phyloP scores from a whole-genome alignment of 2,888 invertebrate species.

The Cloeon dipterum region DNA sequence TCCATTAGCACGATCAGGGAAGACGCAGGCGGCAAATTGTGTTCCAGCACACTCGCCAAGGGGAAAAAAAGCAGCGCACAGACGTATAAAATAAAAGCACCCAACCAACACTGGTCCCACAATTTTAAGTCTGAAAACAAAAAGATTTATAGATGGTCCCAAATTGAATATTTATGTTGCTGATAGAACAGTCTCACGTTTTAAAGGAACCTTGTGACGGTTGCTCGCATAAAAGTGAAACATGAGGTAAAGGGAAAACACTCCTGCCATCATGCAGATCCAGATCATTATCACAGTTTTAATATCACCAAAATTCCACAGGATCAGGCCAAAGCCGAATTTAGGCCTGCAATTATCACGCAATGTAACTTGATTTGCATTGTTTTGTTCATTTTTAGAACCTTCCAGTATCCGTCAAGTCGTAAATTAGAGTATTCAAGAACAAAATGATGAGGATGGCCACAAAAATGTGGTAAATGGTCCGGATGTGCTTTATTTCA shows the following conservation, averaged over 20 bases:
- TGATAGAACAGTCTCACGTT: conserved; percentile 15
- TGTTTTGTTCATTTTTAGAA: conserved; percentile 22
- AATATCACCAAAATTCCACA: conserved; percentile 31
- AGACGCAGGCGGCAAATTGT: conserved; percentile 29
- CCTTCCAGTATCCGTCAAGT: conserved; percentile 51
- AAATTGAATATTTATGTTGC: conserved; percentile 3
- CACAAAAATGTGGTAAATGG: conserved; percentile 67
- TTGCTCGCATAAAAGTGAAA: conserved; percentile 12
- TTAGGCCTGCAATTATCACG: conserved; percentile 19
- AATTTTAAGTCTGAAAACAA: conserved; percentile 12
- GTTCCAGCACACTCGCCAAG: conserved; percentile 16
- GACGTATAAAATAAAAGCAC: conserved; percentile 17
- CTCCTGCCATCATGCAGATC: conserved; percentile 22
- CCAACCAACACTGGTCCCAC: conserved; percentile 20
- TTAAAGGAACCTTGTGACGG: conserved; percentile 9
- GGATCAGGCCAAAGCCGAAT: conserved; percentile 33
- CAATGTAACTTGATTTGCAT: not conserved
- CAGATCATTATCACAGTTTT: conserved; percentile 31
- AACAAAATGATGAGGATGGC: conserved; percentile 49
- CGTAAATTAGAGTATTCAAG: conserved; percentile 45
- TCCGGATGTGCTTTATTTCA: conserved; percentile 51
- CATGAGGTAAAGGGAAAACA: conserved; percentile 19
- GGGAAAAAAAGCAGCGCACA: conserved; percentile 19
- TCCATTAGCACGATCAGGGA: conserved; percentile 29
- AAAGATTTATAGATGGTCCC: conserved; percentile 4